Evolutionary conservation across 2,888 invertebrate genomes (phyloP).

Genomic region (Lasioglossum marginatum): DNA sequence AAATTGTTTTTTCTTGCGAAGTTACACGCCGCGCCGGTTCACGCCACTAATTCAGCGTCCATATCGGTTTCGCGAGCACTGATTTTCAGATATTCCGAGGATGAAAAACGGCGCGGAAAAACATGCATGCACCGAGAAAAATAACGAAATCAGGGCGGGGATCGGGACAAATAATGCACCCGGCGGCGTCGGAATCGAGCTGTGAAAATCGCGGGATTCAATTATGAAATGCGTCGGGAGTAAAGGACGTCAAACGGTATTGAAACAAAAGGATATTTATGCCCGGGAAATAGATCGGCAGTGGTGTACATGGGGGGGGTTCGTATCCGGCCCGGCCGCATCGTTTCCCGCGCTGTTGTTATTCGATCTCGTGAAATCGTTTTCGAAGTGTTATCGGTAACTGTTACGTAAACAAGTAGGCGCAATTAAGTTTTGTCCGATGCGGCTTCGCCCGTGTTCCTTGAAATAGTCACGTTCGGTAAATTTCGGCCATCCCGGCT

Average conservation of each 20-base stretch:
- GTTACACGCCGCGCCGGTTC: neutral
- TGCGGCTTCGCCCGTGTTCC: slow-evolving; percentile 26
- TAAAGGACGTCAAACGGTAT: slow-evolving; percentile 12
- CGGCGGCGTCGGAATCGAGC: slow-evolving; percentile 16
- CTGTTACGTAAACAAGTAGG: slow-evolving; percentile 51
- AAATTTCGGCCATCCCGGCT: slow-evolving; percentile 33
- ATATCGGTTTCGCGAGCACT: neutral
- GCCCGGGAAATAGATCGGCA: slow-evolving; percentile 38
- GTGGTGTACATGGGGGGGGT: too few species aligned
- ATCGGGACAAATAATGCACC: slow-evolving; percentile 24
- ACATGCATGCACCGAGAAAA: slow-evolving; percentile 11
- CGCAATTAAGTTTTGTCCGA: slow-evolving; percentile 48
- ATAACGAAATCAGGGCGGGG: slow-evolving; percentile 14
- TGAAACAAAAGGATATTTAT: slow-evolving; percentile 26
- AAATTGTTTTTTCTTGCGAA: slow-evolving; percentile 1
- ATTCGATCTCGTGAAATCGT: slow-evolving; percentile 47
- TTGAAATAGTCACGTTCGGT: slow-evolving; percentile 54
- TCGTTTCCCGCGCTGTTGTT: slow-evolving; percentile 2
- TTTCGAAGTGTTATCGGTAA: slow-evolving; percentile 46
- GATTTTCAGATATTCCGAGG: slow-evolving; percentile 9
- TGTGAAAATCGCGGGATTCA: slow-evolving; percentile 29
- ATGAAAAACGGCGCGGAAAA: slow-evolving; percentile 13
- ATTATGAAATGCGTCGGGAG: slow-evolving; percentile 22
- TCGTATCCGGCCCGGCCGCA: neutral
- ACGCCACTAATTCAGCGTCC: neutral